Evolutionary conservation across 2,888 invertebrate genomes (phyloP).

Genomic region (Phoronis australis): DNA sequence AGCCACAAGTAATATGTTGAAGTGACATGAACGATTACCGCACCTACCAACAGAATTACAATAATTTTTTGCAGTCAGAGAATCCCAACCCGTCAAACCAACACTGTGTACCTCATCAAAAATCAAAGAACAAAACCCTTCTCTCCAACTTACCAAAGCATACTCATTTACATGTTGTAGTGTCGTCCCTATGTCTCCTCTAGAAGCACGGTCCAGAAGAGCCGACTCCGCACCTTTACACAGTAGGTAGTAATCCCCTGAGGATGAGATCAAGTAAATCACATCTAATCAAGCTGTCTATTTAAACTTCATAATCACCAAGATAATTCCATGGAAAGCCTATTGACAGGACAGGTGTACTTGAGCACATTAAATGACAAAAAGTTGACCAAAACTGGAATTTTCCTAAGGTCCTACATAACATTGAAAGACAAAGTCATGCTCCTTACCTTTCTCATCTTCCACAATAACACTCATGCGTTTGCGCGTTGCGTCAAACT

Average conservation of each 20-base stretch:
- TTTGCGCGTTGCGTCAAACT: conserved; percentile 80
- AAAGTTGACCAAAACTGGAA: not conserved
- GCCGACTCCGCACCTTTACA: conserved; percentile 80
- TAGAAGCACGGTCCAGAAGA: conserved; percentile 62
- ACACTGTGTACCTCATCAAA: too few relatives aligned
- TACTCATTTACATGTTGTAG: conserved; percentile 57
- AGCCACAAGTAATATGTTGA: too few relatives aligned
- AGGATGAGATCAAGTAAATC: conserved; percentile 3
- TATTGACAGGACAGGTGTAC: not conserved
- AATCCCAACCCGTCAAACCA: not conserved
- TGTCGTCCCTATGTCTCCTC: conserved; percentile 50
- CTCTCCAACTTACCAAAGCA: conserved; percentile 56
- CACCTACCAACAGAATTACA: not conserved
- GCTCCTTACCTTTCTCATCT: conserved; percentile 31
- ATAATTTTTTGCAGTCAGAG: conserved; percentile 3
- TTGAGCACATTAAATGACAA: not conserved
- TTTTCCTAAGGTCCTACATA: not conserved
- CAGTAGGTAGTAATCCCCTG: conserved; percentile 65
- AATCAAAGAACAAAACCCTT: not conserved
- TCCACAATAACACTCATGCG: conserved; percentile 82
- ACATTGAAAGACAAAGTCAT: too few relatives aligned
- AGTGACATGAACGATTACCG: too few relatives aligned
- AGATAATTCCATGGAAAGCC: not conserved
- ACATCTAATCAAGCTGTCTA: not conserved
- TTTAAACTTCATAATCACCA: not conserved